A percentile compares a stretch with the other conserved stretches of the same genome.
Conservation (phyloP, 1,140 invertebrate species). For the Odontomachus brunneus region DNA sequence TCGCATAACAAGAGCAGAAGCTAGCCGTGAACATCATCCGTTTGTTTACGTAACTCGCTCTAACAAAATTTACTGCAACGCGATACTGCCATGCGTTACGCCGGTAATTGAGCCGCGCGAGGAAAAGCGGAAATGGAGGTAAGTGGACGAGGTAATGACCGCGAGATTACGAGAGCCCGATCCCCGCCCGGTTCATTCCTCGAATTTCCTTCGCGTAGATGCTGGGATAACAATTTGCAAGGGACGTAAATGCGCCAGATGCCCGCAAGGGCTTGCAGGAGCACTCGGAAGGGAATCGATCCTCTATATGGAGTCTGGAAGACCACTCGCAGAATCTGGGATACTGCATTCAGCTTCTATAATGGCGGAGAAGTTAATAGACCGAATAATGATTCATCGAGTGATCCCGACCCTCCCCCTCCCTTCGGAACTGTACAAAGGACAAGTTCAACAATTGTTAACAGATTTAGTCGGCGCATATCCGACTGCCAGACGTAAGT, state of each 20-base stretch:
- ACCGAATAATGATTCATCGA: conserved; percentile 13
- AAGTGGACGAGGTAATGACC: conserved; percentile 37
- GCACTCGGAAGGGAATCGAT: conserved; percentile 62
- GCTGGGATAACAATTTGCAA: conserved; percentile 71
- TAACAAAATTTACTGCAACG: conserved; percentile 47
- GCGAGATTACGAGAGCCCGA: conserved; percentile 31
- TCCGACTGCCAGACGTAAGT: neutral
- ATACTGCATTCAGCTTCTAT: conserved; percentile 27
- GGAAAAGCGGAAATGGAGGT: conserved; percentile 20
- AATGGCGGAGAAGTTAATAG: conserved; percentile 33
- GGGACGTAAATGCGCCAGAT: conserved; percentile 48
- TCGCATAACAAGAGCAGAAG: neutral
- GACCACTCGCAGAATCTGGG: conserved; percentile 29
- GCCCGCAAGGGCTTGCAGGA: conserved; percentile 27
- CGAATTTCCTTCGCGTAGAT: conserved; percentile 62
- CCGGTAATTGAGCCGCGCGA: conserved; percentile 27
- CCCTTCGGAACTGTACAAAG: neutral
- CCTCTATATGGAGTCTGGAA: neutral
- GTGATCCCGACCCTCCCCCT: neutral
- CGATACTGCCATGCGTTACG: conserved; percentile 31
- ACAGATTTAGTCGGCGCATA: neutral
- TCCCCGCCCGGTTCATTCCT: conserved; percentile 31
- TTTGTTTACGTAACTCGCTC: conserved; percentile 35
- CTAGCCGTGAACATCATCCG: neutral
- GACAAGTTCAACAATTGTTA: conserved; percentile 1